phyloP scores from a whole-genome alignment of 1,140 invertebrate genomes.

The Bursaphelenchus mucronatus region DNA sequence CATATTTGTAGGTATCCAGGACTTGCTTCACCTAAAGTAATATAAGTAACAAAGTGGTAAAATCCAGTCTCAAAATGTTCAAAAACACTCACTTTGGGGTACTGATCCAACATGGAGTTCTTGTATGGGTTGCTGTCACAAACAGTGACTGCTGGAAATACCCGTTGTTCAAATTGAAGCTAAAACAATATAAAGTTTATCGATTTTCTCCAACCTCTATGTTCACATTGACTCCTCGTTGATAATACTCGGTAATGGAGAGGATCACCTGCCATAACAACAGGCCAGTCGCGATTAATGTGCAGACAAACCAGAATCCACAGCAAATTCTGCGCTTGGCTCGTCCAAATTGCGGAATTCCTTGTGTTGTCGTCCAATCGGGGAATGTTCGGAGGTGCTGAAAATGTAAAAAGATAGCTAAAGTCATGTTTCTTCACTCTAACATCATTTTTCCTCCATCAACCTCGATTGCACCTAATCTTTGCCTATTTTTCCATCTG shows the following conservation, averaged over 20 bases:
- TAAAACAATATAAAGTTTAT: conserved; percentile 17
- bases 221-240: conserved; percentile 28
- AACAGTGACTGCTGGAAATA: conserved; percentile 36
- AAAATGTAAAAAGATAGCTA: no score
- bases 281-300: conserved; percentile 28
- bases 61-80: background rate
- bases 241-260: conserved; percentile 32
- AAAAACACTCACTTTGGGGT: conserved; percentile 27
- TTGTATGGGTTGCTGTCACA: conserved; percentile 38
- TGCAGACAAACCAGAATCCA: conserved; percentile 36
- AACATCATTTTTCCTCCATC: no score
- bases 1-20: conserved; percentile 35
- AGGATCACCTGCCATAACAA: conserved; percentile 38
- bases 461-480: no score
- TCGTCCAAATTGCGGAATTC: conserved; percentile 30
- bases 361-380: conserved; percentile 25
- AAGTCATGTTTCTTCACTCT: no score
- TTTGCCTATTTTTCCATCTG: no score
- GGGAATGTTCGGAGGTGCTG: conserved; percentile 12
- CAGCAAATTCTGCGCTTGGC: conserved; percentile 28
- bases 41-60: conserved; percentile 16
- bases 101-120: conserved; percentile 15
- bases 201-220: conserved; percentile 32
- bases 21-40: conserved; percentile 9
- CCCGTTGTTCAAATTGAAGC: conserved; percentile 40